Percentiles rank a stretch among this genome's conserved stretches.
phyloP scores from a whole-genome alignment of 2,113 vertebrate species.

The Perca flavescens region DNA sequence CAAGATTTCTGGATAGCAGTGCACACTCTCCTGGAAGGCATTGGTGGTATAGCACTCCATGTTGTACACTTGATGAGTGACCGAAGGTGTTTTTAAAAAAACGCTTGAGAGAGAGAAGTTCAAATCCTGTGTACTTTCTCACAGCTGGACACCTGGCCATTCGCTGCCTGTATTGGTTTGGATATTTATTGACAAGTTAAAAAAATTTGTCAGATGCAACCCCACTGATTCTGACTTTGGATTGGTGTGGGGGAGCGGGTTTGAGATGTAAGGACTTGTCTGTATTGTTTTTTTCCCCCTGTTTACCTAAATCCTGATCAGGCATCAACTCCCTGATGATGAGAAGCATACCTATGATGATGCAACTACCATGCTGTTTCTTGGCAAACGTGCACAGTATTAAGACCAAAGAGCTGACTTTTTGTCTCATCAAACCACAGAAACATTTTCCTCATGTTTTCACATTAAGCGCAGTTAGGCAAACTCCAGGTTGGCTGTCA shows the following conservation, averaged over 20 bases:
- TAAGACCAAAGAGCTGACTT: constrained; percentile 17
- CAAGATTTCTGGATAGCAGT: not conserved
- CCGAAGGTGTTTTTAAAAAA: no score
- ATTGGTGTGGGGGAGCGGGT: not conserved
- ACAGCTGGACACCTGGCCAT: no score
- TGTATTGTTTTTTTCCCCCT: not conserved
- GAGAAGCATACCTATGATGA: not conserved
- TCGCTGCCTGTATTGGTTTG: no score
- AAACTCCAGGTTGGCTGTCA: constrained; percentile 19
- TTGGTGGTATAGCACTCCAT: not conserved
- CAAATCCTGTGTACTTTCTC: not conserved
- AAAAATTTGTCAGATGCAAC: no score
- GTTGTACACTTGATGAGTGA: not conserved
- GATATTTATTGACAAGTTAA: no score
- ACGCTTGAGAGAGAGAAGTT: no score
- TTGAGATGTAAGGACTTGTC: not conserved
- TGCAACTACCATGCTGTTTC: not conserved
- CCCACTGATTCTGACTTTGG: no score
- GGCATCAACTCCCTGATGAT: not conserved
- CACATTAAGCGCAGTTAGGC: constrained; percentile 25
- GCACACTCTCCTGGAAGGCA: not conserved
- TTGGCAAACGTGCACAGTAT: constrained; percentile 1
- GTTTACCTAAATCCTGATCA: not conserved
- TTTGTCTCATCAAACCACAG: constrained; percentile 23
- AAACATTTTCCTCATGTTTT: constrained; percentile 27